Conservation (phyloP, 2,888 invertebrate species). For the Volucella inflata region DNA sequence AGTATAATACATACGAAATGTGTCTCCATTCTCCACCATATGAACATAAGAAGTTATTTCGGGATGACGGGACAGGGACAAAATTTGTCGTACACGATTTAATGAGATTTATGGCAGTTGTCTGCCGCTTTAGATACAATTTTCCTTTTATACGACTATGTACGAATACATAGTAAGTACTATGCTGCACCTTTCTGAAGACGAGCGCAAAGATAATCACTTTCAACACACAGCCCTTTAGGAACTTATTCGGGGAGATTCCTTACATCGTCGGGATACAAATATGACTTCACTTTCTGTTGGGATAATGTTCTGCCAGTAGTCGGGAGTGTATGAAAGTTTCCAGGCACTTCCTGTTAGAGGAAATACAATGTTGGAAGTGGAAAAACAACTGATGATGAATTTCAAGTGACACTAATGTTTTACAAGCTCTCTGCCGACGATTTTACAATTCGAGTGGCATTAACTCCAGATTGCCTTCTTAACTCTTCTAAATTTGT, state of each 20-base stretch:
- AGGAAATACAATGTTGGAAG: background rate
- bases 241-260: conserved; percentile 41
- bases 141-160: conserved; percentile 18
- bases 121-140: conserved; percentile 65
- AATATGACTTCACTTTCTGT: conserved; percentile 22
- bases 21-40: conserved; percentile 56
- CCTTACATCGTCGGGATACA: conserved; percentile 5
- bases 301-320: background rate
- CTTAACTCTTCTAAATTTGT: too few relatives aligned
- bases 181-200: conserved; percentile 39
- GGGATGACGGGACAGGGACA: conserved; percentile 64
- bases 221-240: conserved; percentile 32
- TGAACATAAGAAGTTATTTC: conserved; percentile 68
- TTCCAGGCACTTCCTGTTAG: conserved; percentile 29
- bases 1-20: conserved; percentile 31
- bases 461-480: too few relatives aligned
- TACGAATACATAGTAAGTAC: conserved; percentile 2
- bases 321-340: conserved; percentile 3
- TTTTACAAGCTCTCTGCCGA: too few relatives aligned
- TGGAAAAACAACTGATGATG: background rate
- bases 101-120: conserved; percentile 75
- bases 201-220: conserved; percentile 33
- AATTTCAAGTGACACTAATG: conserved; percentile 45
- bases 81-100: conserved; percentile 75
- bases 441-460: too few relatives aligned